phyloP scores from a whole-genome alignment of 2,797 vertebrate species.

The Podargus strigoides region DNA sequence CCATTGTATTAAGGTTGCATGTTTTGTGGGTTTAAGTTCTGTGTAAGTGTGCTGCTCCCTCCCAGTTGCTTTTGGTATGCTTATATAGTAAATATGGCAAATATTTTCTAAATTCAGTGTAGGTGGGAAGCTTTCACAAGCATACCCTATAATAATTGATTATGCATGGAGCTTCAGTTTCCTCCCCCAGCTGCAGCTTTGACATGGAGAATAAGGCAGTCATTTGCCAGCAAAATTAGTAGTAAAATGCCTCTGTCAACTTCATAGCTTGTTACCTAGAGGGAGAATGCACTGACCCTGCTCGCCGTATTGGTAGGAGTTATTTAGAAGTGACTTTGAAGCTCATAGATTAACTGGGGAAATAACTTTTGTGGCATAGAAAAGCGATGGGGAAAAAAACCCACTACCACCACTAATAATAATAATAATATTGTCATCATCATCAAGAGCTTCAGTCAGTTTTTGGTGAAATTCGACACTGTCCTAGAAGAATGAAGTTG shows the following conservation, averaged over 20 bases:
- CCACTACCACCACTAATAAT: not conserved
- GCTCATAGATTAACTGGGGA: not conserved
- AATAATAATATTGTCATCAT: not conserved
- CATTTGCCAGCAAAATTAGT: not conserved
- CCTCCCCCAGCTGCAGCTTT: not conserved
- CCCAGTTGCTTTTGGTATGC: not conserved
- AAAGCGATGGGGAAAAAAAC: not conserved
- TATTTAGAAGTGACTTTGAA: not conserved
- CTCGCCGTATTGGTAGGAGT: not conserved
- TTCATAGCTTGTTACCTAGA: not conserved
- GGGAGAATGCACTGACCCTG: not conserved
- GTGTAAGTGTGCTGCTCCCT: not conserved
- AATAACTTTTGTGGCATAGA: not conserved
- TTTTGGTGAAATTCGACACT: not conserved
- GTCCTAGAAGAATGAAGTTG: not conserved
- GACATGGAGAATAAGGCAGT: not conserved
- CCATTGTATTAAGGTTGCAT: not conserved
- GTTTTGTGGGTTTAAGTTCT: not conserved
- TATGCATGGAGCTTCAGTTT: not conserved
- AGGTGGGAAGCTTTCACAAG: constrained; percentile 6
- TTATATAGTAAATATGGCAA: not conserved
- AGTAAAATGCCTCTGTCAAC: not conserved
- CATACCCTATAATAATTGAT: constrained; percentile 7
- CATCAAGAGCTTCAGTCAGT: not conserved
- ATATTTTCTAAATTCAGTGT: constrained; percentile 18